Evolutionary conservation across 2,113 vertebrate species (phyloP).

Genomic region (Erpornis zantholeuca): DNA sequence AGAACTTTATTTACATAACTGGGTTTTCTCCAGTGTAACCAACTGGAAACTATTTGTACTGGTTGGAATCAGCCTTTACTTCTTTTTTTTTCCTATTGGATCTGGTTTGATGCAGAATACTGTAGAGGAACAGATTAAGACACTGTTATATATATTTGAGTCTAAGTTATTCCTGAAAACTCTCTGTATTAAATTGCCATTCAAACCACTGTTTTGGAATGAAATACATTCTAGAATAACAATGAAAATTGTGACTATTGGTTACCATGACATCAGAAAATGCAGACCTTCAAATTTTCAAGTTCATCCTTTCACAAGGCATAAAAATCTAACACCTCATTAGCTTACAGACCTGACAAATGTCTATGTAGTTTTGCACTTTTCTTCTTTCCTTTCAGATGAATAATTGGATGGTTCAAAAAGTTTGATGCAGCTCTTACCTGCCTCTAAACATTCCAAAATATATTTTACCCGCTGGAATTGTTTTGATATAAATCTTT

Average conservation of each 20-base stretch:
- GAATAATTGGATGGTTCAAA: not conserved
- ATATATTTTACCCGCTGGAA: not conserved
- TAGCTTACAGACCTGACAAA: not conserved
- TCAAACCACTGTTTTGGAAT: not conserved
- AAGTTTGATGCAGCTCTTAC: not conserved
- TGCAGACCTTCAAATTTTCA: not conserved
- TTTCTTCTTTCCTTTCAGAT: not conserved
- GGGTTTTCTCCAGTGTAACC: fast-evolving
- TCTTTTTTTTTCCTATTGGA: no score
- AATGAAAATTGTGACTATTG: not conserved
- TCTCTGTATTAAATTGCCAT: not conserved
- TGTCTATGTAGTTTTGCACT: not conserved
- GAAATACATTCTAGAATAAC: not conserved
- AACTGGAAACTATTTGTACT: not conserved
- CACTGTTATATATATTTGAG: not conserved
- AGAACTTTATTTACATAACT: not conserved
- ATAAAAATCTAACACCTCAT: not conserved
- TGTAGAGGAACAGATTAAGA: not conserved
- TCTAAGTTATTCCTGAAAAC: not conserved
- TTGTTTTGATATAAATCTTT: not conserved
- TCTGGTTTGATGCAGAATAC: not conserved
- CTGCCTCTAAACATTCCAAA: not conserved
- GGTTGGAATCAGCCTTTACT: not conserved
- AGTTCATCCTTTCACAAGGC: not conserved
- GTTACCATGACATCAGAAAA: not conserved